Percentiles rank a stretch among this genome's conserved stretches.
Conservation (phyloP, 1,140 invertebrate species). For the Zaprionus gabonicus region DNA sequence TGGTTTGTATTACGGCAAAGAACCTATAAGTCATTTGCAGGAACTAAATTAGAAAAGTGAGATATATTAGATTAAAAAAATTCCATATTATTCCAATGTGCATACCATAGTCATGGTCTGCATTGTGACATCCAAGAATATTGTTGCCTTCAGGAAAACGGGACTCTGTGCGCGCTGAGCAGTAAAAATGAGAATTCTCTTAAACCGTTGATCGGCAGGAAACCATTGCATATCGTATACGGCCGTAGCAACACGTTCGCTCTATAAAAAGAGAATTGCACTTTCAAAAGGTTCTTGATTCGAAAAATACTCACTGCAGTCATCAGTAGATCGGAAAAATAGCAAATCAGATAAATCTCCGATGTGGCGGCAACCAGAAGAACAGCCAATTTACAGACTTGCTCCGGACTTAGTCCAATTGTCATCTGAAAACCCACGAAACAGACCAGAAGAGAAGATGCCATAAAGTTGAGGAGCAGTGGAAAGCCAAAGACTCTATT, state of each 20-base stretch:
- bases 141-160: constrained; percentile 53
- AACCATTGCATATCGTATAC: constrained; percentile 61
- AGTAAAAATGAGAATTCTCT: constrained; percentile 59
- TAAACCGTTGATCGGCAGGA: constrained; percentile 42
- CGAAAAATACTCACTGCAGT: constrained; percentile 48
- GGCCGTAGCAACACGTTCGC: constrained; percentile 35
- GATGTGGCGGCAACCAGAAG: constrained; percentile 55
- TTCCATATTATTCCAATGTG: background rate
- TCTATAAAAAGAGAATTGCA: constrained; percentile 41
- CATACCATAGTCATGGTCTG: constrained; percentile 58
- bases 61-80: background rate
- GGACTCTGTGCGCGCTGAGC: constrained; percentile 53
- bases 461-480: constrained; percentile 59
- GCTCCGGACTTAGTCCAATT: constrained; percentile 42
- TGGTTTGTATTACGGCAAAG: constrained; percentile 51
- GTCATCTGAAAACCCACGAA: constrained; percentile 73
- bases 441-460: constrained; percentile 65
- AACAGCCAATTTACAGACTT: constrained; percentile 42
- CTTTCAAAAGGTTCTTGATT: too few species aligned
- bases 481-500: constrained; percentile 70
- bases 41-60: constrained; percentile 31
- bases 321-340: constrained; percentile 52
- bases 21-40: constrained; percentile 51
- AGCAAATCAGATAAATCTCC: constrained; percentile 26
- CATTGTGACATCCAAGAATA: constrained; percentile 58